Conservation (phyloP, 2,888 invertebrate genomes). For the Clitarchus hookeri region DNA sequence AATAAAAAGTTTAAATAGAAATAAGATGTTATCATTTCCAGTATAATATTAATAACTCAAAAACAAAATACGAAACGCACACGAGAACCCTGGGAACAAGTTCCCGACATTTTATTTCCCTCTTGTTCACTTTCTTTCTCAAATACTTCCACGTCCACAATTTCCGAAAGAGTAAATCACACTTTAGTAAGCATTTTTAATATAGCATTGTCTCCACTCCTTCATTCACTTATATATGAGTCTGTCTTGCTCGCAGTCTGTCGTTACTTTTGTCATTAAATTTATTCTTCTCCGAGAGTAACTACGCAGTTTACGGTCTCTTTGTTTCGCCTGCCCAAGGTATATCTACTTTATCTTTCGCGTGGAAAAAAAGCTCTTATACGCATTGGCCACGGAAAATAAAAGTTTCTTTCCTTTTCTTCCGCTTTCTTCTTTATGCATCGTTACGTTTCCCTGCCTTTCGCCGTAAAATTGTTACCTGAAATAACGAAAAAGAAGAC, state of each 20-base stretch:
- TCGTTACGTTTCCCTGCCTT: not conserved
- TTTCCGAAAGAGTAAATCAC: not conserved
- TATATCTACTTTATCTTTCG: not conserved
- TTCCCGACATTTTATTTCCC: no score
- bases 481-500: not conserved
- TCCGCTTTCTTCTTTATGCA: not conserved
- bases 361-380: not conserved
- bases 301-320: constrained; percentile 1
- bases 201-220: not conserved
- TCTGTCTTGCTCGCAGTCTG: not conserved
- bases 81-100: no score
- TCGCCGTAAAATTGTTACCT: not conserved
- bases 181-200: not conserved
- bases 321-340: not conserved
- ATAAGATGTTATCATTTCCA: no score
- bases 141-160: no score
- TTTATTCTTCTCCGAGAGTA: not conserved
- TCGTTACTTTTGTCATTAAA: not conserved
- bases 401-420: not conserved
- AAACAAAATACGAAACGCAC: no score
- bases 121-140: no score
- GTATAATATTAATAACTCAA: no score
- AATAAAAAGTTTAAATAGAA: no score
- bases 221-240: not conserved
- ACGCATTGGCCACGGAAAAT: not conserved